Percentiles rank a stretch among this genome's conserved stretches.
Evolutionary conservation across 1,140 invertebrate genomes (phyloP).

Genomic region (Charaxes varanes): DNA sequence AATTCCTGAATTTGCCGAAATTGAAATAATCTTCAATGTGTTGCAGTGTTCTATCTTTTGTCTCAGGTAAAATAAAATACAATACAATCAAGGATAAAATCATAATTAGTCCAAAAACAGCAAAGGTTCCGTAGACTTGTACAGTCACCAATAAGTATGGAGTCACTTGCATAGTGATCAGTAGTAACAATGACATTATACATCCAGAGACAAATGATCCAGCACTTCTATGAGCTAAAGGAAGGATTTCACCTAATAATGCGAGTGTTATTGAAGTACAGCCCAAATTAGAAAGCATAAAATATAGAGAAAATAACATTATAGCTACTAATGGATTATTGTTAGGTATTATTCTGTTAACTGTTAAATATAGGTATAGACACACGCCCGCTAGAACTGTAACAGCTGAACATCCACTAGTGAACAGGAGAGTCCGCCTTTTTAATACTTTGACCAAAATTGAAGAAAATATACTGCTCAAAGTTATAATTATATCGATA

Average conservation of each 20-base stretch:
- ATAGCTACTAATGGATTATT: constrained; percentile 35
- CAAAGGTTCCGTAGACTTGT: constrained; percentile 46
- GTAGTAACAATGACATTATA: constrained; percentile 27
- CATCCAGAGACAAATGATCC: constrained; percentile 36
- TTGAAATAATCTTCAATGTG: constrained; percentile 53
- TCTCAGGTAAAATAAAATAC: constrained; percentile 45
- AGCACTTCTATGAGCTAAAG: constrained; percentile 39
- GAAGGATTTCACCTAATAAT: constrained; percentile 51
- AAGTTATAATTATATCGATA: constrained; percentile 47
- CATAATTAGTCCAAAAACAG: constrained; percentile 34
- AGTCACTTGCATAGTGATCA: constrained; percentile 37
- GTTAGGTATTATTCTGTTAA: constrained; percentile 28
- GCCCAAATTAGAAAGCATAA: constrained; percentile 49
- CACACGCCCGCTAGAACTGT: constrained; percentile 29
- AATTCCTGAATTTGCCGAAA: constrained; percentile 29
- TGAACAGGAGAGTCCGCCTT: constrained; percentile 40
- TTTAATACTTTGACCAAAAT: constrained; percentile 42
- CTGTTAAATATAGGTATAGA: constrained; percentile 33
- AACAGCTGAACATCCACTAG: constrained; percentile 33
- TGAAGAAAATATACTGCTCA: constrained; percentile 42
- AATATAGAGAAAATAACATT: constrained; percentile 37
- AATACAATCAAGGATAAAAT: constrained; percentile 23
- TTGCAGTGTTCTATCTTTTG: constrained; percentile 49
- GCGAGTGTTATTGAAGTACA: constrained; percentile 49
- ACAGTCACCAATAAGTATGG: constrained; percentile 38